Conservation (phyloP, 2,797 vertebrate genomes). For the Chanos chanos region DNA sequence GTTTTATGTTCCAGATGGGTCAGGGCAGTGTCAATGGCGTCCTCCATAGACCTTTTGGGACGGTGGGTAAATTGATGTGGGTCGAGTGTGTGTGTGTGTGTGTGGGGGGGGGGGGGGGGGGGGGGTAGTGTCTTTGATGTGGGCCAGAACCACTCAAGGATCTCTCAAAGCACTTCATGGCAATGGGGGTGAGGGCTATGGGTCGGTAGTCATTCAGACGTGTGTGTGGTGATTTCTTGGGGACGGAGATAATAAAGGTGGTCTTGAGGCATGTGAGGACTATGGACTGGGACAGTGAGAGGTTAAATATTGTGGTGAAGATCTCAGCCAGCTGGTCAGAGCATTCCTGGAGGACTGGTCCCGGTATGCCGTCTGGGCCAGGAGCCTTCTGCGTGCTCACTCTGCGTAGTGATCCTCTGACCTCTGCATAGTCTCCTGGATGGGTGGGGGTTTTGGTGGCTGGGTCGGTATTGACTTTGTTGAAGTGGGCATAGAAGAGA, state of each 20-base stretch:
- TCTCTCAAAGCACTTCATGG: neutral
- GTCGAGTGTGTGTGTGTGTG: no score
- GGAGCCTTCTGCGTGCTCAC: neutral
- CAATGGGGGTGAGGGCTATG: neutral
- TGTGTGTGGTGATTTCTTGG: neutral
- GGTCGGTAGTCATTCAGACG: neutral
- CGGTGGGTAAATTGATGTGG: no score
- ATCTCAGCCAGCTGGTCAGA: neutral
- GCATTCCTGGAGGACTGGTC: neutral
- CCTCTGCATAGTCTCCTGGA: neutral
- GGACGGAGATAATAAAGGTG: neutral
- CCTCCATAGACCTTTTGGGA: no score
- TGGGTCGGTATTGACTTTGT: neutral
- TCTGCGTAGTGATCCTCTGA: neutral
- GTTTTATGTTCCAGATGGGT: no score
- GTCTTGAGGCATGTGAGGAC: neutral
- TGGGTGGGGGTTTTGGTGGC: no score
- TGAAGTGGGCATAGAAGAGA: neutral
- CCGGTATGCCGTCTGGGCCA: neutral
- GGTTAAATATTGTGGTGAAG: neutral
- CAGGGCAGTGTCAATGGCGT: no score
- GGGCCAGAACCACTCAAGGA: no score
- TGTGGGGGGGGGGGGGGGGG: no score
- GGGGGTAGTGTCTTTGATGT: no score
- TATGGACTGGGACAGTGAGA: neutral